Evolutionary conservation across 2,888 invertebrate species (phyloP), one percentile per base, ranked within the genome.

Genomic region (Latrodectus hesperus): DNA sequence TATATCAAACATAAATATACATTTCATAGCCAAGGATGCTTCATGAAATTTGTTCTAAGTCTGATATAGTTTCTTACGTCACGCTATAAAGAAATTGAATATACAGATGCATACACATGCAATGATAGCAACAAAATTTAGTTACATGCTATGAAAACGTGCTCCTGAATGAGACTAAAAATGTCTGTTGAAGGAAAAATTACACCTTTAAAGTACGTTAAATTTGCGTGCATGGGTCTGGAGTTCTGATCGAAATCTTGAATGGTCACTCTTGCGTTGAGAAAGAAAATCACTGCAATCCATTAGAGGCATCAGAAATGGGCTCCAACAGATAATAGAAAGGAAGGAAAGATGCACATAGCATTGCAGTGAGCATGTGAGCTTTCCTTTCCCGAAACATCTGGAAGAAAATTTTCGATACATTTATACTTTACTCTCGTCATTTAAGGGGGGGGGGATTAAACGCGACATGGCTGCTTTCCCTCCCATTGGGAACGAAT

Each of bases 321-420:
- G 76, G 70, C 60, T 83, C n/a, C 70, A 76, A 71, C 51, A 38
- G 64, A 83, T 65, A 76, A 76, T 75, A 49, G 49, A 70, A 70
- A 70, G 68, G 70, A 83, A 26, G 49, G 22, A 12, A 52, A 55
- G 53, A 74, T 26, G 60, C 17, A 71, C 60, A 64, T 75, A 83
- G 83, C 64, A 64, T 71, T 60, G 74, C 68, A 74, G 75, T 74
- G 68, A 82, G 53, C 74, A 82, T 82, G 82, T 67, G 74, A 75
- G 71, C 80, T 80, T 65, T 71, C 72, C 65, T 74, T 74, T 22
- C 74, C 52, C 67, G 53, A 81, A 81, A 74, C 81, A 81, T 81
- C 81, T 81, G 81, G 81, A 67, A 60, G 81, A 81, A 81, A 53
- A 81, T 81, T 74, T 81, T 81, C 81, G 81, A 81, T 81, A 81